These are phyloP conservation scores for Criorhina ranunculi DNA, from an alignment of 2,888 invertebrate species.

Conservation along the genomic window DNA sequence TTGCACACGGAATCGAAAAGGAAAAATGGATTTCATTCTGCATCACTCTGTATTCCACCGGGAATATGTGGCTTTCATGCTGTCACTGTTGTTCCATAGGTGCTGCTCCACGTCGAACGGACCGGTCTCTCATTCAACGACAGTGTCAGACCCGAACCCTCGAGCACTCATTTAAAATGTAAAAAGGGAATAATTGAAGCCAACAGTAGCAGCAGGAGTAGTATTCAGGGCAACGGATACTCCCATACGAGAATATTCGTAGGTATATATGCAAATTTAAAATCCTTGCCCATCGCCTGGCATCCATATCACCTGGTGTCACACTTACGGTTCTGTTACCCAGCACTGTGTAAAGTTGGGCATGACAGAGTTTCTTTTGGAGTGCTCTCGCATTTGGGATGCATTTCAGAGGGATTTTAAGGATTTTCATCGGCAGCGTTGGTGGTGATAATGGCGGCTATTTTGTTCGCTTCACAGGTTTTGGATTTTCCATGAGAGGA, in stretches of 20 bases:
- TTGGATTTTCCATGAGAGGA: conserved; percentile 29
- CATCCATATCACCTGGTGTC: conserved; percentile 49
- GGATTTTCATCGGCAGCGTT: conserved; percentile 41
- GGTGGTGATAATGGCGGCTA: conserved; percentile 42
- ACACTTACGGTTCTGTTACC: conserved; percentile 36
- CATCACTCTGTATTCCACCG: conserved; percentile 25
- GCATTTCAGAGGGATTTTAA: conserved; percentile 41
- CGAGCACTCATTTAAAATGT: conserved; percentile 58
- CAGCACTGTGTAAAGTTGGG: conserved; percentile 17
- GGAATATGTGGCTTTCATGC: conserved; percentile 39
- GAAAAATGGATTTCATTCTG: conserved; percentile 45
- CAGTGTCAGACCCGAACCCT: conserved; percentile 14
- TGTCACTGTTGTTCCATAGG: conserved; percentile 12
- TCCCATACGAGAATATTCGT: background rate
- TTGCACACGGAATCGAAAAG: conserved; percentile 17
- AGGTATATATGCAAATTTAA: conserved; percentile 31
- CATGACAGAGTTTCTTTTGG: conserved; percentile 9
- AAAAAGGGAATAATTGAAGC: conserved; percentile 70
- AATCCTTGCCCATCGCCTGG: conserved; percentile 27
- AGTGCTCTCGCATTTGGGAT: conserved; percentile 49
- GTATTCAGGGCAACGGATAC: conserved; percentile 19
- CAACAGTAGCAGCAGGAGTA: conserved; percentile 39
- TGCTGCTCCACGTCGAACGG: background rate
- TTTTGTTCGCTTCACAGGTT: conserved; percentile 37
- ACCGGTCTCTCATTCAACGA: conserved; percentile 19